Conservation (phyloP, 1,140 invertebrate genomes). For the Orchestia grillus region DNA sequence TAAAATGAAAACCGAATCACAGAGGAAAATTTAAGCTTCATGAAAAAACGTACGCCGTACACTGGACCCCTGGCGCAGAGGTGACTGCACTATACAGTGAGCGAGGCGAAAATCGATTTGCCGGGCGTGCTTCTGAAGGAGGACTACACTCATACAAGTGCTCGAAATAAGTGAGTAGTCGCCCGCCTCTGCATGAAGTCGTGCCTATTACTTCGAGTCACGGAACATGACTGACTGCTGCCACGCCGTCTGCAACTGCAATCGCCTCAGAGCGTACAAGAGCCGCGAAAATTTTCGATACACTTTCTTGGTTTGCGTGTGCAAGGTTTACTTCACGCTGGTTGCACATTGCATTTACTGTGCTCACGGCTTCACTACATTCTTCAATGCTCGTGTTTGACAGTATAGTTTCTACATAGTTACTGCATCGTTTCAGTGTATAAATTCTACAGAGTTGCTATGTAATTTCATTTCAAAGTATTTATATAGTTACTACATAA, state of each 20-base stretch:
- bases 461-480: no score
- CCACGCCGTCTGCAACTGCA: background rate
- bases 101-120: background rate
- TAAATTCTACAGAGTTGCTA: no score
- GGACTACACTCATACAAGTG: background rate
- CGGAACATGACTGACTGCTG: constrained; percentile 12
- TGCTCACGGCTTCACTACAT: no score
- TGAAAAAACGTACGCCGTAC: background rate
- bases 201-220: background rate
- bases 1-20: background rate
- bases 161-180: background rate
- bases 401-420: no score
- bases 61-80: background rate
- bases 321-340: no score
- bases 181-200: background rate
- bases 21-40: background rate
- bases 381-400: no score
- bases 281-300: background rate
- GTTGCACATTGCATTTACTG: no score
- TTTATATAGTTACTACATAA: no score
- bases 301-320: no score
- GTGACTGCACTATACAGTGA: background rate
- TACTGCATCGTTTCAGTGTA: no score
- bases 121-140: background rate
- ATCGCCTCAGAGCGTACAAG: background rate